These are phyloP conservation scores for Silurus lanzhouensis DNA, from an alignment of 2,797 vertebrate genomes.

Conservation along the genomic window DNA sequence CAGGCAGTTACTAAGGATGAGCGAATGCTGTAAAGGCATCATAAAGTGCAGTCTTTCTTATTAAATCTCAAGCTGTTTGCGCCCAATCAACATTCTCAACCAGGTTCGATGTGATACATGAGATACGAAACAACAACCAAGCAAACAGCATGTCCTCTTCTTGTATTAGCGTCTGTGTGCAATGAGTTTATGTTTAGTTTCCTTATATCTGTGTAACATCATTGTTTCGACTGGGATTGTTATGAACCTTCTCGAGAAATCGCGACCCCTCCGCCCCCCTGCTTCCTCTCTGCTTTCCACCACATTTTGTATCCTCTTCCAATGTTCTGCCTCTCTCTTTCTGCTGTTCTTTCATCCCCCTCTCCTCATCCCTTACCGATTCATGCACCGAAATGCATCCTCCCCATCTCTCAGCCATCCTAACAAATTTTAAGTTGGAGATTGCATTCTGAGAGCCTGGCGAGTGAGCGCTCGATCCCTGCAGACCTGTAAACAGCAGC, in stretches of 20 bases:
- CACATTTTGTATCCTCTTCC: constrained; percentile 39
- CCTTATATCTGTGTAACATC: background rate
- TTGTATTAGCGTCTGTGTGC: background rate
- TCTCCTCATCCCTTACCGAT: constrained; percentile 41
- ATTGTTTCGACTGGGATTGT: background rate
- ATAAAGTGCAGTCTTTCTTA: background rate
- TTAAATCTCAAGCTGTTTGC: too few relatives aligned
- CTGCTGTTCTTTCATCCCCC: constrained; percentile 30
- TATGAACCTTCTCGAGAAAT: background rate
- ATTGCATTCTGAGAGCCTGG: constrained; percentile 36
- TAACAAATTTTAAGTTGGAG: constrained; percentile 33
- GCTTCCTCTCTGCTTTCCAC: constrained; percentile 34
- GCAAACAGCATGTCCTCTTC: too few relatives aligned
- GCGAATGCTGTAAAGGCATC: background rate
- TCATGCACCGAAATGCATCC: constrained; percentile 44
- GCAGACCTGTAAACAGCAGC: constrained; percentile 50
- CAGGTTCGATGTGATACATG: background rate
- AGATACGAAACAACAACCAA: background rate
- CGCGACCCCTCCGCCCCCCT: constrained; percentile 33
- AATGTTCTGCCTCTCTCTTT: constrained; percentile 33
- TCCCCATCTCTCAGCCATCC: constrained; percentile 41
- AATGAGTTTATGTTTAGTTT: background rate
- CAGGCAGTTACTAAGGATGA: constrained; percentile 2
- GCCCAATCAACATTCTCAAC: background rate
- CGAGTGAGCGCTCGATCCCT: constrained; percentile 30